Percentiles rank a stretch among this genome's conserved stretches.
Conservation (phyloP, 2,797 vertebrate species). For the Falco peregrinus region DNA sequence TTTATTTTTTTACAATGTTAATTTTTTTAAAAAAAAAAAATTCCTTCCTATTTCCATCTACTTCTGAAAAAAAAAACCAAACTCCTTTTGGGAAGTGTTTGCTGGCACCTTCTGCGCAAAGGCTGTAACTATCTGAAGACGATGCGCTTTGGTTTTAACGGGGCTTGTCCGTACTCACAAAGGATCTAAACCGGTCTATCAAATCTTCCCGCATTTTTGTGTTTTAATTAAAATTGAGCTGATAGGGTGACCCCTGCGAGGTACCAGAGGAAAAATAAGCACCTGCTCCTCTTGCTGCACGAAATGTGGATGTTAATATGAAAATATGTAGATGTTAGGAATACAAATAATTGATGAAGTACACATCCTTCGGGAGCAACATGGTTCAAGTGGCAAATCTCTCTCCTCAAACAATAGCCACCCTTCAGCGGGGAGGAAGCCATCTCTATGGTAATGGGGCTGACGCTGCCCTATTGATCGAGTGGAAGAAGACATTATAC, state of each 20-base stretch:
- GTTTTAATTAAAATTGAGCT: slow-evolving; percentile 8
- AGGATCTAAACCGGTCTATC: background rate
- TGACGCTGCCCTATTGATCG: slow-evolving; percentile 83
- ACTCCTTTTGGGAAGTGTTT: background rate
- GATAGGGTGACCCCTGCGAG: background rate
- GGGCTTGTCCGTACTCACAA: background rate
- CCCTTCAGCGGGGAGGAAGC: slow-evolving; percentile 79
- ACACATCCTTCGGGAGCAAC: slow-evolving; percentile 78
- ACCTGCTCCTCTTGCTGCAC: background rate
- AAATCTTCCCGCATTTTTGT: background rate
- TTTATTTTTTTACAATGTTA: background rate
- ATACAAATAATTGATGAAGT: slow-evolving; percentile 84
- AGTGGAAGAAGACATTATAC: slow-evolving; percentile 85
- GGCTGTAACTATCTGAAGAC: background rate
- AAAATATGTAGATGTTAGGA: slow-evolving; percentile 78
- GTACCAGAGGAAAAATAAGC: background rate
- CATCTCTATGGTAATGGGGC: slow-evolving; percentile 86
- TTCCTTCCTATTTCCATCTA: background rate
- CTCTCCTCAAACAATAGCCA: slow-evolving; percentile 81
- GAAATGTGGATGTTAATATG: slow-evolving; percentile 65
- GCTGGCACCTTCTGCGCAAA: background rate
- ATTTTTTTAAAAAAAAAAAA: background rate
- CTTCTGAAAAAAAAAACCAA: background rate
- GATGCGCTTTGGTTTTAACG: background rate
- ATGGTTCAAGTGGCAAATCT: slow-evolving; percentile 83